Percentiles rank a stretch among this genome's conserved stretches.
phyloP scores from a whole-genome alignment of 2,888 invertebrate species.

The Priocnemis perturbator region DNA sequence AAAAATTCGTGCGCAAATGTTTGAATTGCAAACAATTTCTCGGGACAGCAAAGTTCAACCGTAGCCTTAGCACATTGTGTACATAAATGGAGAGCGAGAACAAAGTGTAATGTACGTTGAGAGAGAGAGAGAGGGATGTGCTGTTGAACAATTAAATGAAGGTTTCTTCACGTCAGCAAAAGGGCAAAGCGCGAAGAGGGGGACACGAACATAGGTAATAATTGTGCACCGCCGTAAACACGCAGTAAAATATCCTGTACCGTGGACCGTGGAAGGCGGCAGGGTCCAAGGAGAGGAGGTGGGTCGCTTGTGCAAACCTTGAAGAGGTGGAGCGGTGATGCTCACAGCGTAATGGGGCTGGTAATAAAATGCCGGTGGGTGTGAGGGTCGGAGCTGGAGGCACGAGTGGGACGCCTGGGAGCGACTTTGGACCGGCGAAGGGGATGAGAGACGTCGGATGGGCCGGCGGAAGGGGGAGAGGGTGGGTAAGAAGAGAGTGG shows the following conservation, averaged over 20 bases:
- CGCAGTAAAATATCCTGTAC: constrained; percentile 54
- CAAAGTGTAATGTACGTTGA: background rate
- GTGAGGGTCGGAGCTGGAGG: constrained; percentile 35
- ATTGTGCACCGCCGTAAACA: constrained; percentile 55
- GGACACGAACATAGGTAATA: constrained; percentile 40
- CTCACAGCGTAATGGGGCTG: constrained; percentile 53
- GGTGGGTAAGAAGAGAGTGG: constrained; percentile 19
- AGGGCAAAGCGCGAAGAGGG: background rate
- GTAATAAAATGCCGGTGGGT: constrained; percentile 59
- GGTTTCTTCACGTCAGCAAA: constrained; percentile 20
- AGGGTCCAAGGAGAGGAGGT: background rate
- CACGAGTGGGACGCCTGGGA: constrained; percentile 36
- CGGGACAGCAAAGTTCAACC: no score
- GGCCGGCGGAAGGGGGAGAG: constrained; percentile 23
- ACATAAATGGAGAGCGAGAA: background rate
- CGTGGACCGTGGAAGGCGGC: constrained; percentile 17
- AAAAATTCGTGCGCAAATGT: no score
- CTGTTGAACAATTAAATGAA: constrained; percentile 34
- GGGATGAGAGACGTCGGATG: constrained; percentile 19
- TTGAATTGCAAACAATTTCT: no score
- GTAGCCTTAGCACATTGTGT: constrained; percentile 11
- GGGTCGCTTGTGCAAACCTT: constrained; percentile 31
- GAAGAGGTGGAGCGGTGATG: constrained; percentile 35
- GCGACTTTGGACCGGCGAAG: constrained; percentile 37
- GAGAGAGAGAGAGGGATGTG: no score